phyloP scores from a whole-genome alignment of 2,113 vertebrate genomes.

The Pelmatolapia mariae region DNA sequence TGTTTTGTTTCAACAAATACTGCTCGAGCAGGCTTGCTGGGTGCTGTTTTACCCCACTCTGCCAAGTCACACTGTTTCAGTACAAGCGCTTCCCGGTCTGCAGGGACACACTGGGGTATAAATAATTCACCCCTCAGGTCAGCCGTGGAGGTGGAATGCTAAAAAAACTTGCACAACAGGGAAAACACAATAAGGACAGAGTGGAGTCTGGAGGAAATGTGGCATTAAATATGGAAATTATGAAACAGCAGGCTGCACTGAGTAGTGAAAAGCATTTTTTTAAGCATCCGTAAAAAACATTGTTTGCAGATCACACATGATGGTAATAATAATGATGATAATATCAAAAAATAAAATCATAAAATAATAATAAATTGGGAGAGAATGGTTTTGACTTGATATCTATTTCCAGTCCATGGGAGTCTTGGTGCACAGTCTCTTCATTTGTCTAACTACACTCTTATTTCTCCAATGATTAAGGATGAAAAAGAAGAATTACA shows the following conservation, averaged over 20 bases:
- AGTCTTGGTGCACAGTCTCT: slow-evolving; percentile 44
- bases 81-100: slow-evolving; percentile 32
- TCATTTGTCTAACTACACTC: background rate
- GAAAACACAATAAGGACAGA: slow-evolving; percentile 13
- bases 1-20: slow-evolving; percentile 13
- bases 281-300: background rate
- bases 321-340: background rate
- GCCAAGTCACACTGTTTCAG: slow-evolving; percentile 46
- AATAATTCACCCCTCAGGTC: slow-evolving; percentile 62
- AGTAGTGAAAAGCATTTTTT: background rate
- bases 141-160: slow-evolving; percentile 21
- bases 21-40: background rate
- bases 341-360: background rate
- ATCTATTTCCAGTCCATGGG: background rate
- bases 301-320: background rate
- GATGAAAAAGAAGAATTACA: background rate
- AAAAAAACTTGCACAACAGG: slow-evolving; percentile 27
- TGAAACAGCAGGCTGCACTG: background rate
- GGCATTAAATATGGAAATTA: slow-evolving; percentile 14
- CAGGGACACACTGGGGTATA: slow-evolving; percentile 45
- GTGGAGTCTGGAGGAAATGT: slow-evolving; percentile 1
- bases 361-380: background rate
- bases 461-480: slow-evolving; percentile 5
- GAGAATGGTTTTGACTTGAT: background rate
- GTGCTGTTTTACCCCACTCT: slow-evolving; percentile 19